These are phyloP conservation scores for Lordiphosa stackelbergi DNA, from an alignment of 1,140 invertebrate genomes.

Conservation along the genomic window DNA sequence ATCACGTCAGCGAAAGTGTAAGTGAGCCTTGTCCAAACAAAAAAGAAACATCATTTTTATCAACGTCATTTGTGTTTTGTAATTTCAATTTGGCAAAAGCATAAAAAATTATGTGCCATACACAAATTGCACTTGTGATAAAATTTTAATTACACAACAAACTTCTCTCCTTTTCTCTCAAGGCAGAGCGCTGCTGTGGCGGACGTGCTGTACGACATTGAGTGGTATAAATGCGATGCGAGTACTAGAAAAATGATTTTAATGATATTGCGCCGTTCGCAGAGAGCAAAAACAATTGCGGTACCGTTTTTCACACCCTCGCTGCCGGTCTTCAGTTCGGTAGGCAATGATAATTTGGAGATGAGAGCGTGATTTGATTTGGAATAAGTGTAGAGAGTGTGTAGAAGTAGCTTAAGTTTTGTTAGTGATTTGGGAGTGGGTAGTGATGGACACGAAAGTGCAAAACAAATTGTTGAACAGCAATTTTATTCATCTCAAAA, in stretches of 20 bases:
- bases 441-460: too few species aligned
- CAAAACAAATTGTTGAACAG: too few species aligned
- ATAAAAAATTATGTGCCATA: constrained; percentile 62
- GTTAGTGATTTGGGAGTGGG: too few species aligned
- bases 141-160: constrained; percentile 67
- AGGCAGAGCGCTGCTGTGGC: constrained; percentile 60
- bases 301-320: constrained; percentile 76
- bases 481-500: too few species aligned
- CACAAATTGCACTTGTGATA: constrained; percentile 67
- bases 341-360: constrained; percentile 27
- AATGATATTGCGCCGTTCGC: constrained; percentile 72
- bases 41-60: too few species aligned
- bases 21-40: constrained; percentile 29
- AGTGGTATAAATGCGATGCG: constrained; percentile 75
- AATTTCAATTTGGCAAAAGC: constrained; percentile 60
- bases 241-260: constrained; percentile 74
- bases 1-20: constrained; percentile 71
- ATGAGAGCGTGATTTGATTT: constrained; percentile 4
- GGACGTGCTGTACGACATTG: constrained; percentile 64
- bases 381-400: too few species aligned
- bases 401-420: too few species aligned
- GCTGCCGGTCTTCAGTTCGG: constrained; percentile 63
- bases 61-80: constrained; percentile 11
- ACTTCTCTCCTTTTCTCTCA: constrained; percentile 10
- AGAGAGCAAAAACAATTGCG: constrained; percentile 67